These are phyloP conservation scores for Bombus picipes DNA, from an alignment of 1,140 invertebrate genomes.

Conservation along the genomic window DNA sequence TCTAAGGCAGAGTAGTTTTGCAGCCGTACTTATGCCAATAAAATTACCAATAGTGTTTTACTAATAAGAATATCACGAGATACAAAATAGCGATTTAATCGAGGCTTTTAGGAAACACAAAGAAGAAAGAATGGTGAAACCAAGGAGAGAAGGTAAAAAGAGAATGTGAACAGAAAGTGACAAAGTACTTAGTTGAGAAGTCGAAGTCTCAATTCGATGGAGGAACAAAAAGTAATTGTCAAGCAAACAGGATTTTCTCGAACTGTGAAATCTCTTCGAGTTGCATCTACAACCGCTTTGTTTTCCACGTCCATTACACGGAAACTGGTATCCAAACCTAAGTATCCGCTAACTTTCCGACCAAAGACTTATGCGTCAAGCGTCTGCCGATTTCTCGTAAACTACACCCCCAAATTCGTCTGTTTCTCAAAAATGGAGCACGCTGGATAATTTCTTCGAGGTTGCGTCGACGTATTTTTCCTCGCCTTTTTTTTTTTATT, in stretches of 20 bases:
- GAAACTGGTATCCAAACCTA: conserved; percentile 33
- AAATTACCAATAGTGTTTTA: too few relatives aligned
- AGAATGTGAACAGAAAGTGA: neutral
- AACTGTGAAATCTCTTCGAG: neutral
- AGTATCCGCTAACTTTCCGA: conserved; percentile 62
- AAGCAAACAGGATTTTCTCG: conserved; percentile 40
- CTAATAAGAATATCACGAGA: too few relatives aligned
- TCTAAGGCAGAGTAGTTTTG: too few relatives aligned
- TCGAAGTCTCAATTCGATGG: conserved; percentile 11
- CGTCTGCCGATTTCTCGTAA: conserved; percentile 36
- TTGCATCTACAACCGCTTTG: conserved; percentile 13
- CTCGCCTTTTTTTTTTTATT: fast-evolving
- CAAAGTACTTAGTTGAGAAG: conserved; percentile 21
- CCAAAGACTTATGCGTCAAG: conserved; percentile 49
- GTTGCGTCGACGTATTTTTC: neutral
- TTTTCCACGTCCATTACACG: conserved; percentile 46
- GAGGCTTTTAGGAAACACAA: neutral
- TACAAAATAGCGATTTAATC: too few relatives aligned
- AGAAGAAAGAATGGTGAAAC: too few relatives aligned
- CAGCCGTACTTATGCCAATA: too few relatives aligned
- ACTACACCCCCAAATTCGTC: neutral
- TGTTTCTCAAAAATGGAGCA: conserved; percentile 2
- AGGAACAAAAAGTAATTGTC: conserved; percentile 40
- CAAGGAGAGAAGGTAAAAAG: neutral
- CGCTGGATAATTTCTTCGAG: neutral